Conservation (phyloP, 1,140 invertebrate species). For the Brachionus rotundiformis region DNA sequence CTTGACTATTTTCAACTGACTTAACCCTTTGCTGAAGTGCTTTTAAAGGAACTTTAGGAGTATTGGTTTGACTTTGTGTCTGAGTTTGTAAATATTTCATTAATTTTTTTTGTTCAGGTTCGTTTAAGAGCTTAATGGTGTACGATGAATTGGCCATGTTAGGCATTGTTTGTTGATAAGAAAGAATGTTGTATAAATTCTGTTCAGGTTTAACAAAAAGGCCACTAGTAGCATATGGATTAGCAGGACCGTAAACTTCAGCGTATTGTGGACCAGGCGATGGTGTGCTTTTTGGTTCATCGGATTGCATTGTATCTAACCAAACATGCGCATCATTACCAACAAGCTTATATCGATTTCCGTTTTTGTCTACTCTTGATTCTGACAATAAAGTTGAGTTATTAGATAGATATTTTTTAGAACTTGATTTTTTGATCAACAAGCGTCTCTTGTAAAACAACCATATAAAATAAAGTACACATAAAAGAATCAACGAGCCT, state of each 20-base stretch:
- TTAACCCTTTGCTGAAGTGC: conserved; percentile 11
- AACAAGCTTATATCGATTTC: conserved; percentile 41
- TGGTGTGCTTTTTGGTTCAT: background rate
- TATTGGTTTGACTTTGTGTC: conserved; percentile 45
- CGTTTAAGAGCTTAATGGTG: conserved; percentile 21
- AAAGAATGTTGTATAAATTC: conserved; percentile 18
- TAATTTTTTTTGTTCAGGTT: conserved; percentile 9
- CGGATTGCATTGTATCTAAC: conserved; percentile 24
- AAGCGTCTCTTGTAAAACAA: background rate
- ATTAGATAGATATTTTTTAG: conserved; percentile 40
- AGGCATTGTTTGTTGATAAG: background rate
- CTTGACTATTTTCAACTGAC: conserved; percentile 15
- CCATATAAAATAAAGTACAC: background rate
- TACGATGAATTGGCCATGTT: background rate
- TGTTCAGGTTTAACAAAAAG: conserved; percentile 2
- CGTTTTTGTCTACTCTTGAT: background rate
- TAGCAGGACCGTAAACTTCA: conserved; percentile 28
- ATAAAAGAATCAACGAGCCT: background rate
- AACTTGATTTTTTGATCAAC: background rate
- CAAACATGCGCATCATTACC: conserved; percentile 31
- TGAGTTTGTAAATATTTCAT: conserved; percentile 25
- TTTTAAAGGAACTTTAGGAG: conserved; percentile 4
- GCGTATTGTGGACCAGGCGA: conserved; percentile 36
- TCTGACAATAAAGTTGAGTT: conserved; percentile 20
- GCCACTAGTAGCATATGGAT: conserved; percentile 39